Evolutionary conservation across 2,113 vertebrate genomes (phyloP), one percentile per base, ranked within the genome.

Genomic region (Girardinichthys multiradiatus): DNA sequence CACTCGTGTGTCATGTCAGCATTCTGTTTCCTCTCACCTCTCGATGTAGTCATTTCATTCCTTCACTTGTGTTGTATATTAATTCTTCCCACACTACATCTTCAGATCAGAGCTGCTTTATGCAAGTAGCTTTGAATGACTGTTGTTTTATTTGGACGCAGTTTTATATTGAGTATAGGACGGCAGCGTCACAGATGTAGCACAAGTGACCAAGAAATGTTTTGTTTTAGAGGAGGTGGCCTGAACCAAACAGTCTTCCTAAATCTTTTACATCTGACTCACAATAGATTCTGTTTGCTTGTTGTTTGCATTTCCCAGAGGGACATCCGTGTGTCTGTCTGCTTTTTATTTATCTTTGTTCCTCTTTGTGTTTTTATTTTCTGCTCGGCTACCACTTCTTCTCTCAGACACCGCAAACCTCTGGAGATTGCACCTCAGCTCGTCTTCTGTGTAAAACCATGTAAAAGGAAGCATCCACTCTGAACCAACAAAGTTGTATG

Each of bases 11-110:
- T 85, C 73, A 76, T 82, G 51, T 66, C 58, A 57, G 70, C 70
- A 9, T 79, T 72, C 68, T 59, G 61, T 62, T 45, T 45, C 42
- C n/a, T 67, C 0, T 72, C 54, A 84, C 74, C 78, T 68, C 85
- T 76, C 74, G n/a, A 60, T 70, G 42, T 77, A 65, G 71, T 91
- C 82, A 90, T 87, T 91, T 87, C 29, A 86, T 90, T 90, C 88
- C 81, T 83, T 89, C 59, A 78, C 42, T 68, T 69, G 57, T 71
- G 65, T 62, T 80, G 57, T 81, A 10, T 86, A 74, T 82, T 80
- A 28, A 85, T 81, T 79, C 51, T 48, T 59, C 65, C 54, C 62
- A n/a, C 64, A 13, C 24, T 29, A 57, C 10, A 35, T 68, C n/a
- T 70, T 67, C 27, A 30, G 63, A 64, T 82, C 57, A 54, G 26